Evolutionary conservation across 2,888 invertebrate species (phyloP).

Genomic region (Pollenia amentaria): DNA sequence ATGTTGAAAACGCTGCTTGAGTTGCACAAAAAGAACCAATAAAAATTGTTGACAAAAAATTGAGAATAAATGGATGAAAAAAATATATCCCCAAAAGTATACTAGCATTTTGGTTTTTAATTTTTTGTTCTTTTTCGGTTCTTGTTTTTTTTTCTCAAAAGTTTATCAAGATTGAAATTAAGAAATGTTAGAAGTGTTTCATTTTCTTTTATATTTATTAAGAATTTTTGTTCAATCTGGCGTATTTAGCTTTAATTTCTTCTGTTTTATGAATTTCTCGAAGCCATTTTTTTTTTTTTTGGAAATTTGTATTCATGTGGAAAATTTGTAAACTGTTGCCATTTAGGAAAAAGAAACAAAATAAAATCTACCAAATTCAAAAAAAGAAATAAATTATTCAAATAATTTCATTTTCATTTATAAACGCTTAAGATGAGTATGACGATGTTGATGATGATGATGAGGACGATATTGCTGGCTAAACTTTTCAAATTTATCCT

Average conservation of each 20-base stretch:
- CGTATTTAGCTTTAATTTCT: constrained; percentile 56
- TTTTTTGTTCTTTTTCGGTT: not conserved
- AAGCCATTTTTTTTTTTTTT: not conserved
- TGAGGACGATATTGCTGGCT: constrained; percentile 24
- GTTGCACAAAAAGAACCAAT: constrained; percentile 67
- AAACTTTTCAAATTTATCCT: constrained; percentile 10
- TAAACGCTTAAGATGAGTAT: not conserved
- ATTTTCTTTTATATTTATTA: constrained; percentile 4
- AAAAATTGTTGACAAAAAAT: constrained; percentile 69
- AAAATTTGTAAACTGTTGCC: constrained; percentile 67
- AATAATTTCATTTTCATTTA: constrained; percentile 43
- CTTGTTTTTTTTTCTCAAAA: constrained; percentile 9
- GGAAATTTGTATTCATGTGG: constrained; percentile 53
- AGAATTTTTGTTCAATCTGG: constrained; percentile 24
- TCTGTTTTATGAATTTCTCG: constrained; percentile 6
- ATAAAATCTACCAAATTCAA: not conserved
- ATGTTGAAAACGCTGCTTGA: constrained; percentile 69
- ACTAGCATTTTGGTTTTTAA: constrained; percentile 26
- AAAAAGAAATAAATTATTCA: constrained; percentile 45
- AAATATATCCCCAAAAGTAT: constrained; percentile 22
- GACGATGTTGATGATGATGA: not conserved
- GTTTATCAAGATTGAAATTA: constrained; percentile 62
- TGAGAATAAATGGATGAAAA: constrained; percentile 12
- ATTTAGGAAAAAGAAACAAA: constrained; percentile 34
- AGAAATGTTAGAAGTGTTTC: constrained; percentile 40